phyloP scores from a whole-genome alignment of 2,888 invertebrate species.

The Drosophila limbata region DNA sequence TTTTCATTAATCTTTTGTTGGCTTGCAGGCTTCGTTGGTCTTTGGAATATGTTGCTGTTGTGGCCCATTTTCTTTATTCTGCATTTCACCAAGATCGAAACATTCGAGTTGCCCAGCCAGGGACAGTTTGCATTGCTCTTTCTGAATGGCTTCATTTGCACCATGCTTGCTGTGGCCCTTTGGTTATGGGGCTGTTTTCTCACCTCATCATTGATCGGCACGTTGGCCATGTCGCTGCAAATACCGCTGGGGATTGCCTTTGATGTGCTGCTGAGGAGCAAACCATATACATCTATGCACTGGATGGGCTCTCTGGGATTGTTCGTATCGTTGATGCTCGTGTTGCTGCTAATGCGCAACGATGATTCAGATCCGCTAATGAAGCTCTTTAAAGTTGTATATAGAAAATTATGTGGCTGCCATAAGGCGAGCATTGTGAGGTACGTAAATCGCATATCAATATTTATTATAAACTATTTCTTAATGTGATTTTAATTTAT shows the following conservation, averaged over 20 bases:
- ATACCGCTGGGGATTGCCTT: constrained; percentile 96
- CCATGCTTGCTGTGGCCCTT: constrained; percentile 95
- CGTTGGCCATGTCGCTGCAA: constrained; percentile 93
- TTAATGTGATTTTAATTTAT: background rate
- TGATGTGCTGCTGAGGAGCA: constrained; percentile 90
- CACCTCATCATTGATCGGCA: constrained; percentile 95
- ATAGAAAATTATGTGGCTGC: constrained; percentile 83
- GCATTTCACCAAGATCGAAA: constrained; percentile 93
- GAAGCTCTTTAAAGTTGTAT: constrained; percentile 84
- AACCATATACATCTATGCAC: constrained; percentile 89
- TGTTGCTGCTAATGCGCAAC: constrained; percentile 91
- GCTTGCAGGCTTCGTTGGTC: constrained; percentile 95
- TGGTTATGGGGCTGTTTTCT: constrained; percentile 98
- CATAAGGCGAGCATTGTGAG: constrained; percentile 83
- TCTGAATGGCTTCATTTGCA: constrained; percentile 95
- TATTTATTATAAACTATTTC: background rate
- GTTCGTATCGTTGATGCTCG: constrained; percentile 86
- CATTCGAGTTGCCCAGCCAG: constrained; percentile 93
- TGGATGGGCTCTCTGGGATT: constrained; percentile 92
- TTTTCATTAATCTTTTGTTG: background rate
- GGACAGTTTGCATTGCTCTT: constrained; percentile 92
- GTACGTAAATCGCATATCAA: constrained; percentile 57
- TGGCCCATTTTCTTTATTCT: constrained; percentile 96
- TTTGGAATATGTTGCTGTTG: constrained; percentile 93
- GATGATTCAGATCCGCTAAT: constrained; percentile 93